Conservation (phyloP, 1,140 invertebrate genomes). For the Cydia splendana region DNA sequence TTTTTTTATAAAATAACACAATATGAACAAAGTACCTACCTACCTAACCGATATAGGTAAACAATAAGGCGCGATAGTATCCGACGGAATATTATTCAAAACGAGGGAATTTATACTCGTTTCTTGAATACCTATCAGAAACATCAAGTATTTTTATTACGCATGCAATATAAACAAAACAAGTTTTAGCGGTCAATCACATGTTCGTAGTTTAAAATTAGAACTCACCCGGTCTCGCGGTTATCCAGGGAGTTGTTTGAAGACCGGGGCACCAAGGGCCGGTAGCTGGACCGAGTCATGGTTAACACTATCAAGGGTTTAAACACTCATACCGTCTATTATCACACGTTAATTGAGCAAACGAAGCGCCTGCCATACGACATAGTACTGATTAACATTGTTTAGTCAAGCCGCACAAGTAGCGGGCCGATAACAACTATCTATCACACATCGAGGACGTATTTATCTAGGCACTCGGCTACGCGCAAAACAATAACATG, state of each 20-base stretch:
- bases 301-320: conserved; percentile 35
- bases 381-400: conserved; percentile 57
- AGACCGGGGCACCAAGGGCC: conserved; percentile 66
- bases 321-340: conserved; percentile 33
- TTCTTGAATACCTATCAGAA: neutral
- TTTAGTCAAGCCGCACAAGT: conserved; percentile 40
- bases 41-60: too few species aligned
- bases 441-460: conserved; percentile 44
- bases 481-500: conserved; percentile 49
- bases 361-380: conserved; percentile 52
- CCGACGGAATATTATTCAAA: neutral
- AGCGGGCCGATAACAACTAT: conserved; percentile 53
- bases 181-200: neutral
- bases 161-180: neutral
- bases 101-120: neutral
- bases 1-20: too few species aligned
- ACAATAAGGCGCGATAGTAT: neutral
- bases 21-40: too few species aligned
- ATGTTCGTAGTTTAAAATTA: neutral
- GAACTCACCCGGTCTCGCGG: conserved; percentile 64
- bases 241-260: conserved; percentile 69
- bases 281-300: conserved; percentile 72
- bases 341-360: conserved; percentile 49
- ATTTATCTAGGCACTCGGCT: conserved; percentile 35
- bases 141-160: neutral